Conservation (phyloP, 2,113 vertebrate species). For the Phoxinus phoxinus region DNA sequence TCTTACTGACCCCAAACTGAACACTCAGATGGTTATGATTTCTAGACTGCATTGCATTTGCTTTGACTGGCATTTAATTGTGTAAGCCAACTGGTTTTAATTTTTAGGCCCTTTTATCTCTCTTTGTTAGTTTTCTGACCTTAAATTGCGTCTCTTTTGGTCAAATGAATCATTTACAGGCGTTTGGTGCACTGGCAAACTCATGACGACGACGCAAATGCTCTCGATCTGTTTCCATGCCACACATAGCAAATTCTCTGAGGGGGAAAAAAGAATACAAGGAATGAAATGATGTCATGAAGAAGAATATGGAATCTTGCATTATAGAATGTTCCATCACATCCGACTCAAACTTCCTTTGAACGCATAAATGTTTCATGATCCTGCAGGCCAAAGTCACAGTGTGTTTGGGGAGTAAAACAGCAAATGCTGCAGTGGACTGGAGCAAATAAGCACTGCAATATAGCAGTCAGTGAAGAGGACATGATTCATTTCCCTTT, state of each 20-base stretch:
- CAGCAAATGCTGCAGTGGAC: not conserved
- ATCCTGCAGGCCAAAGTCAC: not conserved
- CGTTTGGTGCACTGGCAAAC: not conserved
- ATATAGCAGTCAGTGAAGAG: conserved; percentile 5
- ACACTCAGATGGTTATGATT: not conserved
- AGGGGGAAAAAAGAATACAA: not conserved
- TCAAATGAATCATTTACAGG: conserved; percentile 53
- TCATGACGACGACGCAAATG: not conserved
- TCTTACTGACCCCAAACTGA: not conserved
- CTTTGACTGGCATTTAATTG: not conserved
- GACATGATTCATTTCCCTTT: not conserved
- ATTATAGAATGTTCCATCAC: not conserved
- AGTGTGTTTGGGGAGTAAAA: not conserved
- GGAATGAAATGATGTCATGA: not conserved
- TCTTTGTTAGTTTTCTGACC: conserved; percentile 22
- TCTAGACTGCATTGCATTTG: not conserved
- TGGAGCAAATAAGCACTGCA: not conserved
- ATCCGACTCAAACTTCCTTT: not conserved
- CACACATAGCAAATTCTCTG: not conserved
- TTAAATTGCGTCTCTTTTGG: conserved; percentile 8
- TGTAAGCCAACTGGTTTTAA: not conserved
- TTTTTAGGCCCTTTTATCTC: not conserved
- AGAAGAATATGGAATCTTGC: not conserved
- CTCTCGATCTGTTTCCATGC: not conserved
- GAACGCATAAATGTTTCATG: not conserved